Evolutionary conservation across 1,140 invertebrate genomes (phyloP), one percentile per base, ranked within the genome.

Genomic region (Magallana ariakensis): DNA sequence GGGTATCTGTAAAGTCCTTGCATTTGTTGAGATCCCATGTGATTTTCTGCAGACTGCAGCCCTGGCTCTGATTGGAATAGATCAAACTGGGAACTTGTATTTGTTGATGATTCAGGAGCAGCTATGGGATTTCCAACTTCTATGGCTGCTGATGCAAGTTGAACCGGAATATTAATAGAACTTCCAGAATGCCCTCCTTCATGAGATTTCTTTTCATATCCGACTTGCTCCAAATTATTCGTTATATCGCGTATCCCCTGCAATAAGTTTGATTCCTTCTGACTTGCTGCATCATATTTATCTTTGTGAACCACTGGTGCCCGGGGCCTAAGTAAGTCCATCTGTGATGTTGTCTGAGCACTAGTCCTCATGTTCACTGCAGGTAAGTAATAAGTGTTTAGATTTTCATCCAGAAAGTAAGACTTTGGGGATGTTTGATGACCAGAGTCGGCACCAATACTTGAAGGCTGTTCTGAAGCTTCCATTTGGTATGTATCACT

Each of bases 401-500:
- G 15, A 75, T 75, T 75, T 10, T 75, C 66, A 33, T 15, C 66
- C 33, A 26, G 22, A 75, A n/a, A n/a, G n/a, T 26, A 26, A 26
- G 66, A 75, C 66, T 75, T 75, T 33, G 66, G 66, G 10, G 26
- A 75, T 1, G 66, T 75, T 9, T 75, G 66, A 75, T 75, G 66
- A 13, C 22, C 22, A 13, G 22, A 19, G 0, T 26, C 66, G 13
- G 0, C 33, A 26, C 33, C 22, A 4, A 13, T 7, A 33, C 66
- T 46, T 9, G 66, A 15, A 26, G 22, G 9, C 1, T 22, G 33
- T 46, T 46, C 33, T 46, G 33, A 46, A 46, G 33, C 66, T 10
- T 19, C 19, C 0, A 10, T 66, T 4, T 19, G 0, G 15, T 13
- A 26, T 11, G 10, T 8, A 11, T 13, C 10, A 13, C 4, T 75